Evolutionary conservation across 2,888 invertebrate species (phyloP).

Genomic region (Erebia palarica): DNA sequence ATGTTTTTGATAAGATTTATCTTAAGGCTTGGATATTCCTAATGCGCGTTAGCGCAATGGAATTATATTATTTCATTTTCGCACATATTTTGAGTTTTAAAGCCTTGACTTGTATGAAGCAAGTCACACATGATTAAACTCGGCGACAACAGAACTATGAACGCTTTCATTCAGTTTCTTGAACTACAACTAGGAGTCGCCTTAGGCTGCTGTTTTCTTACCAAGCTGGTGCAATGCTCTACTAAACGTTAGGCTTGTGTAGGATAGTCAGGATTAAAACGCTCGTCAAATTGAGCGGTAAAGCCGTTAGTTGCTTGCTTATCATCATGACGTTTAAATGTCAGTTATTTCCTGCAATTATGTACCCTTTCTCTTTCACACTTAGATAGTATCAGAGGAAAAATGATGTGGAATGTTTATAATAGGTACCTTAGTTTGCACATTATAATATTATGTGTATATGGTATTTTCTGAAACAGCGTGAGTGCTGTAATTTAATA

Average conservation of each 20-base stretch:
- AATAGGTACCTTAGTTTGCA: neutral
- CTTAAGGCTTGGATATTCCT: too few species aligned
- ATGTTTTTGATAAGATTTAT: too few species aligned
- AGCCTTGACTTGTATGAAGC: too few species aligned
- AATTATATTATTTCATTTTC: too few species aligned
- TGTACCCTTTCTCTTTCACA: slow-evolving; percentile 17
- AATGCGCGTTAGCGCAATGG: too few species aligned
- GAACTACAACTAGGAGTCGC: neutral
- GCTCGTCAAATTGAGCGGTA: slow-evolving; percentile 1
- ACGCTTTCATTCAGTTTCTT: neutral
- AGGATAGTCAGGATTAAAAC: neutral
- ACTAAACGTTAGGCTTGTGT: neutral
- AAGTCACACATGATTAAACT: too few species aligned
- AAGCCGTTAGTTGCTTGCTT: neutral
- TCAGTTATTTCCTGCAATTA: slow-evolving; percentile 15
- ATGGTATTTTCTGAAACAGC: neutral
- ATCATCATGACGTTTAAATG: slow-evolving; percentile 7
- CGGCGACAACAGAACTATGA: too few species aligned
- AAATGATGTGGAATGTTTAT: neutral
- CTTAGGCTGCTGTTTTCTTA: neutral
- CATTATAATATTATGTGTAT: neutral
- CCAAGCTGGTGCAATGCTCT: neutral
- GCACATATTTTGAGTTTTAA: too few species aligned
- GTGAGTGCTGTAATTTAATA: neutral
- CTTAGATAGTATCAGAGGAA: slow-evolving; percentile 3